Base-by-base conservation (phyloP, 2,797 vertebrate species). In the Danio jaintianensis region DNA sequence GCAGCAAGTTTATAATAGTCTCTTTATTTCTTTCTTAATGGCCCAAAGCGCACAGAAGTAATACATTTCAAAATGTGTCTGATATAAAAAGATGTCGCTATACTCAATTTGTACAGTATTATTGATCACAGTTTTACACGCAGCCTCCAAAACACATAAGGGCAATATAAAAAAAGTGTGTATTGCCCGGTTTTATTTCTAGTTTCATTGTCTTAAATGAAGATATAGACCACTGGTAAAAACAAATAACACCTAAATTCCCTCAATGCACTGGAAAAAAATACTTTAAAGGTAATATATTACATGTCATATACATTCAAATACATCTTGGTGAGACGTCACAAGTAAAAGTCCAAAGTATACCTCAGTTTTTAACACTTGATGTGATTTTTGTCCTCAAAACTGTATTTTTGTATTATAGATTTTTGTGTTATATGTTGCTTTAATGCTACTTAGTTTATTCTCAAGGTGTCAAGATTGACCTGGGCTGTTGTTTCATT, bases 211-310 rank as follows among this genome's bases (percentile, higher is more conserved):
- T 80, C 80, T 78, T 77, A 69, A 80, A 53, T 70, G 36, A 70
- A 73, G 40, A 77, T 48, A 50, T 29, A 29, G 59, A 56, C 6
- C 50, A 58, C 69, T 82, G 61, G 84, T 74, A 42, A 73, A 82
- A 86, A 85, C 82, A 86, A 67, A 85, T 87, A 85, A 86, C 63
- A 84, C 80, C 80, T 80, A 81, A 78, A 83, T 89, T 84, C 86
- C 85, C 84, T 79, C 22, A 55, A 68, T 56, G 78, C 62, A 47
- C 73, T 85, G 77, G 74, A 73, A 62, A 84, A 88, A 3, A 29
- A 89, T 85, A 91, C 78, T 89, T 89, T 86, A 81, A 80, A 78
- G 75, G 62, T 82, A 87, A 87, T 89, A 87, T 86, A 87, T 89
- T 83, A 79, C 77, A 86, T 84, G 38, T 73, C 68, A 85, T 29